Evolutionary conservation across 2,888 invertebrate species (phyloP), one percentile per base, ranked within the genome.

Genomic region (Leucozona laternaria): DNA sequence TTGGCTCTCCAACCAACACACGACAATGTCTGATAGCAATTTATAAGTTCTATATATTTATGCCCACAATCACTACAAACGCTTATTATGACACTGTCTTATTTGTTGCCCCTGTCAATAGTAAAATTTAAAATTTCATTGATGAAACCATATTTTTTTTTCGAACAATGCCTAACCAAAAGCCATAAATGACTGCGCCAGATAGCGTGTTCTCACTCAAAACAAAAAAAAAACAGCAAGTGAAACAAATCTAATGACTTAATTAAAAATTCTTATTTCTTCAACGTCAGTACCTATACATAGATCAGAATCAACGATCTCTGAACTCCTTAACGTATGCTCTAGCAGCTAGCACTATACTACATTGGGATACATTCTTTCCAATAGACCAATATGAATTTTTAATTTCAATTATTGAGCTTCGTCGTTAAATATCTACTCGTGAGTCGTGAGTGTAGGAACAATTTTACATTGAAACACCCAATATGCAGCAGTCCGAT

Each of bases 341-440:
- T 40, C 50, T 25, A 48, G 17, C 10, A 48, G 10, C 4, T 28
- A 25, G 25, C 15, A 25, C 20, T n/a, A 20, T 20, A 34, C 34
- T 57, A 7, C 15, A 15, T 60, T 60, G 7, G 40, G 17, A 60
- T 40, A 66, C 48, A 48, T 48, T 64, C 48, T 20, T 66, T 34
- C 15, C 10, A 66, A 62, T 62, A 62, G 43, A 43, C 15, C 34
- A 34, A 62, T 76, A 71, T 84, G 70, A 71, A 79, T 45, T 79
- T 71, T 71, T 71, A 57, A 75, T 70, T 83, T 50, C 45, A 83
- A 70, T 60, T 57, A 71, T 73, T 75, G 43, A 64, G 20, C 11
- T 25, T 60, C n/a, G 5, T n/a, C 25, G 34, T 72, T 17, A 1
- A 31, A 15, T 45, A 13, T 7, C 17, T 11, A 37, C 34, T 58